phyloP scores from a whole-genome alignment of 1,140 invertebrate genomes.

The Chironomus tepperi region DNA sequence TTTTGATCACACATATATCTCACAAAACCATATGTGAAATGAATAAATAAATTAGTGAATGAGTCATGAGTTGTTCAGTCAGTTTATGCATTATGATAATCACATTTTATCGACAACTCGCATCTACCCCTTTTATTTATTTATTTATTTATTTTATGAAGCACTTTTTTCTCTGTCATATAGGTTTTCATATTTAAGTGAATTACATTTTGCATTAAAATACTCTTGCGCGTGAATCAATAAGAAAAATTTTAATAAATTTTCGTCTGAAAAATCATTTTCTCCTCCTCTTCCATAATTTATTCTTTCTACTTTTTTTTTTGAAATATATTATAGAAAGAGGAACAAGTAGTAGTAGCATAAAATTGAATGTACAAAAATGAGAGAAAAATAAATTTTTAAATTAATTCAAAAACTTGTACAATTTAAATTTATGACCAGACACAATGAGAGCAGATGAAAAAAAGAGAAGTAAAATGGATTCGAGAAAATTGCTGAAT shows the following conservation, averaged over 20 bases:
- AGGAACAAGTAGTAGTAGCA: neutral
- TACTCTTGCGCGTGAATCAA: neutral
- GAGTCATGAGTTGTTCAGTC: neutral
- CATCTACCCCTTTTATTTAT: neutral
- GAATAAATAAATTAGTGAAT: neutral
- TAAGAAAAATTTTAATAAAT: conserved; percentile 10
- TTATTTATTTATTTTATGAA: too few species aligned
- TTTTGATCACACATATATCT: neutral
- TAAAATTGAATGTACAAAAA: conserved; percentile 1
- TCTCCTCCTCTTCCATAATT: neutral
- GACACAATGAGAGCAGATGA: neutral
- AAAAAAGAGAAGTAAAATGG: neutral
- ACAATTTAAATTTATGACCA: conserved; percentile 21
- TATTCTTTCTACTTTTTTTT: neutral
- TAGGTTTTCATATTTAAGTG: neutral
- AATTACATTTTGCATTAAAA: conserved; percentile 6
- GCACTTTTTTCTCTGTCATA: too few species aligned
- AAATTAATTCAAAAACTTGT: conserved; percentile 23
- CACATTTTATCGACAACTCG: conserved; percentile 1
- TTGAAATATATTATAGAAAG: neutral
- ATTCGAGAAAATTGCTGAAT: neutral
- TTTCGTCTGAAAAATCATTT: neutral
- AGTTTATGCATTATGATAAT: conserved; percentile 2
- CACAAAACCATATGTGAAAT: too few species aligned
- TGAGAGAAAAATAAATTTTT: conserved; percentile 1